These are phyloP conservation scores for Chunga burmeisteri DNA, from an alignment of 2,113 vertebrate genomes.

Conservation along the genomic window DNA sequence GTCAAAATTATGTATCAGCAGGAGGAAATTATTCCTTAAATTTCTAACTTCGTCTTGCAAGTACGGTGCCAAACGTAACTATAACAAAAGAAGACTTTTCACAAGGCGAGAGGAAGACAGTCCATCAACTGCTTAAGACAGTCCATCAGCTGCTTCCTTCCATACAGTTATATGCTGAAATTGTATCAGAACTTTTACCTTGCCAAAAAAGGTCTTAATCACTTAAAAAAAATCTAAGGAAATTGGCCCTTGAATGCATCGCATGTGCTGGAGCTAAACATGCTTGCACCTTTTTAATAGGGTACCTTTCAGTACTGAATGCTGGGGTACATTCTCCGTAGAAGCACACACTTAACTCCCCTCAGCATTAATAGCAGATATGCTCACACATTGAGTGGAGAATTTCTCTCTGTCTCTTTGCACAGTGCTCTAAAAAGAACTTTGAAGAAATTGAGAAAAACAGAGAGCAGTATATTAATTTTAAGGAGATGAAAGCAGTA, in stretches of 20 bases:
- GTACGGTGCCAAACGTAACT: neutral
- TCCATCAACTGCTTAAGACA: neutral
- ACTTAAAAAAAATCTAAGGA: slow-evolving; percentile 26
- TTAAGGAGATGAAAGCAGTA: slow-evolving; percentile 72
- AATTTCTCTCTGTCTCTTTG: slow-evolving; percentile 71
- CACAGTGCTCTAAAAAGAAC: slow-evolving; percentile 59
- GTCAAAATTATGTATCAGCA: neutral
- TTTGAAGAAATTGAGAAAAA: slow-evolving; percentile 67
- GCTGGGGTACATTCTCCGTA: slow-evolving; percentile 37
- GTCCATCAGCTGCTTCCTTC: neutral
- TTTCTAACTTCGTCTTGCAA: neutral
- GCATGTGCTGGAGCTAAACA: slow-evolving; percentile 58
- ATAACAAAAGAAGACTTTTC: neutral
- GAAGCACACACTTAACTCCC: slow-evolving; percentile 68
- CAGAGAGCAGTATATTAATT: slow-evolving; percentile 65
- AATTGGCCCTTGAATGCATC: slow-evolving; percentile 53
- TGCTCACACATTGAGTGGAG: slow-evolving; percentile 22
- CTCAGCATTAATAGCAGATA: slow-evolving; percentile 62
- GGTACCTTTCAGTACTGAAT: slow-evolving; percentile 62
- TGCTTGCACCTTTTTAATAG: slow-evolving; percentile 57
- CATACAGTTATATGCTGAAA: neutral
- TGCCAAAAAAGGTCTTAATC: neutral
- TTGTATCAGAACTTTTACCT: slow-evolving; percentile 37
- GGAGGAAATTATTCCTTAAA: neutral
- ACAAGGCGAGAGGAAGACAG: neutral